A percentile compares a stretch with the other conserved stretches of the same genome.
Conservation (phyloP, 1,140 invertebrate species). For the Telenomus remus region DNA sequence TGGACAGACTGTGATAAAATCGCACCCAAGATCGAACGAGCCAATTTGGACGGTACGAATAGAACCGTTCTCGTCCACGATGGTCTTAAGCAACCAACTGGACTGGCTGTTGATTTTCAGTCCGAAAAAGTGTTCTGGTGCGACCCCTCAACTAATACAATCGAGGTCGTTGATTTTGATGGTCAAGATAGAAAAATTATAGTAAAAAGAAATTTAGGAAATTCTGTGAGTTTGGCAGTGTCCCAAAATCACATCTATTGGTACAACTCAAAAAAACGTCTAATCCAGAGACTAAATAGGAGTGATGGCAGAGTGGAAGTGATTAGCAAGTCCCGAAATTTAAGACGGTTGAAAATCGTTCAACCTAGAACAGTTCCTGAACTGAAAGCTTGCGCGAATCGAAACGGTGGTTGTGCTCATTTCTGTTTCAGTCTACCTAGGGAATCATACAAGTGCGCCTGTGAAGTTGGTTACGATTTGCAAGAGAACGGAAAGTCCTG, state of each 20-base stretch:
- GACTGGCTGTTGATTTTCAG: background rate
- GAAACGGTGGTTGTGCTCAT: constrained; percentile 14
- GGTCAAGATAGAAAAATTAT: constrained; percentile 1
- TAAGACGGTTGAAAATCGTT: constrained; percentile 5
- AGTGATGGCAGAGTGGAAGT: background rate
- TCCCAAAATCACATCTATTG: background rate
- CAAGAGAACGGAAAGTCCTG: background rate
- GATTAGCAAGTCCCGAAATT: background rate
- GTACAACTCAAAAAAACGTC: background rate
- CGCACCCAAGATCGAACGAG: background rate
- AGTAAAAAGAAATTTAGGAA: background rate
- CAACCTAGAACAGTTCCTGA: background rate
- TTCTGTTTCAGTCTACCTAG: constrained; percentile 7
- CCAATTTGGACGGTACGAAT: constrained; percentile 6
- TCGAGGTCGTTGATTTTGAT: background rate
- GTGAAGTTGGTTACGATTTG: constrained; percentile 14
- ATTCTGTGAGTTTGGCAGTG: background rate
- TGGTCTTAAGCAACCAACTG: background rate
- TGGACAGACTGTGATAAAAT: background rate
- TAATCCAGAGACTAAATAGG: constrained; percentile 8
- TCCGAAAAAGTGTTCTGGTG: constrained; percentile 3
- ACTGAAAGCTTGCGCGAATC: background rate
- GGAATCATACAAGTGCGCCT: background rate
- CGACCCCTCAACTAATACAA: background rate
- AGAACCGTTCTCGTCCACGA: background rate